A percentile compares a stretch with the other conserved stretches of the same genome.
Conservation (phyloP, 1,140 invertebrate species). For the Whitmania pigra region DNA sequence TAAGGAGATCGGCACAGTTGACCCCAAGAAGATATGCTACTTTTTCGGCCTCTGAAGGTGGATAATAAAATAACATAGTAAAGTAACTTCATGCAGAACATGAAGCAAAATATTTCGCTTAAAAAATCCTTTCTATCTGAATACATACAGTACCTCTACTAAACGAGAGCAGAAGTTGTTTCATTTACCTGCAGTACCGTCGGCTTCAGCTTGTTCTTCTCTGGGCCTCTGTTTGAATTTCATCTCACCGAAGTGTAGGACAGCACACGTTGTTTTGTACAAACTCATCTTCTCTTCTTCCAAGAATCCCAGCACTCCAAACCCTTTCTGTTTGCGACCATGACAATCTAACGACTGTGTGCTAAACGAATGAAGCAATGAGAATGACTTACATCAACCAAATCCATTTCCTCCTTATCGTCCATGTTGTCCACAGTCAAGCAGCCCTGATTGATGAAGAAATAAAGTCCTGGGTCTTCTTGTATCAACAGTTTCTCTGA, state of each 20-base stretch:
- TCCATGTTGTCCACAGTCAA: conserved; percentile 21
- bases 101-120: not conserved
- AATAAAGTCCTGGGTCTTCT: conserved; percentile 13
- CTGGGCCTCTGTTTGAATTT: conserved; percentile 89
- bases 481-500: conserved; percentile 19
- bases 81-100: not conserved
- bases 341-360: too few species aligned
- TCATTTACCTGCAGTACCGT: conserved; percentile 59
- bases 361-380: too few species aligned
- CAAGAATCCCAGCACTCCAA: conserved; percentile 93
- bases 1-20: conserved; percentile 49
- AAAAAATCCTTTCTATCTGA: not conserved
- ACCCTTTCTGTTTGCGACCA: conserved; percentile 60
- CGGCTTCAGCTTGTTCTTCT: conserved; percentile 96
- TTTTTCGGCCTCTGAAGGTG: conserved; percentile 66
- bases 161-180: not conserved
- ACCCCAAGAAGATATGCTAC: conserved; percentile 71
- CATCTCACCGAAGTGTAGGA: conserved; percentile 97
- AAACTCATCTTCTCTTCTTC: conserved; percentile 87
- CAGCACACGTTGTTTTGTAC: conserved; percentile 89
- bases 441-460: conserved; percentile 20
- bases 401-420: conserved; percentile 20
- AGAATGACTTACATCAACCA: conserved; percentile 31
- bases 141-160: conserved; percentile 4
- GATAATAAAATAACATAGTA: conserved; percentile 21